Base-by-base conservation (phyloP, 2,888 invertebrate genomes). In the Heliconius hortense region DNA sequence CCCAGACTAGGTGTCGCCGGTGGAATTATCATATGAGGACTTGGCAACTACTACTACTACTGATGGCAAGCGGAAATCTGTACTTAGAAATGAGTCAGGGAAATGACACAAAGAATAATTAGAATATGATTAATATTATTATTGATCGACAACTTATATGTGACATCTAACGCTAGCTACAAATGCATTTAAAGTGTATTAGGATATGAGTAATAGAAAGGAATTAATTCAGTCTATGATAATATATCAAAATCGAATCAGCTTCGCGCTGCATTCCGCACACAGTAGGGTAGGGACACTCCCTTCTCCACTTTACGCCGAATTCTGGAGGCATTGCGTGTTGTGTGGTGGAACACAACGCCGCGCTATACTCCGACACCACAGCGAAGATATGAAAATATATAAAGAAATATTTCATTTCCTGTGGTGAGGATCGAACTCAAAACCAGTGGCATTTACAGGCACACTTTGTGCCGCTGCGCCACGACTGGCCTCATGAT, bases 1-100 rank as follows among this genome's bases (percentile, higher is more conserved):
- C 86, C 86, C 87, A 93, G 93, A 93, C 92, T 84, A 84, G 82
- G 84, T 85, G 93, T 89, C 92, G 92, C 92, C 93, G 80, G 81
- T 84, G 84, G 84, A 87, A 88, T 88, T 86, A 87, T 88, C 86
- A 85, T 86, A 86, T 84, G 82, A 84, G 80, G 80, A 82, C 85
- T 86, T 90, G 90, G 88, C 90, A 90, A 88, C 85, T 83, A 70
- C 64, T 64, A 69, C 69, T 64, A 76, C 75, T 74, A 80, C 81
- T 81, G 81, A 82, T 78, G 80, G 81, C 79, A 73, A 77, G 72
- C 78, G 73, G 75, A 78, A 72, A 77, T 75, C 43, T 66, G 67
- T 75, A 60, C 75, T 76, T 74, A 78, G 60, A 74, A 74, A 76
- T 76, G 79, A 73, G 72, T 74, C 74, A 76, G 62, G 60, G 7